A percentile compares a stretch with the other conserved stretches of the same genome.
These are phyloP conservation scores for Aptenodytes patagonicus DNA, from an alignment of 2,113 vertebrate genomes.

Conservation along the genomic window DNA sequence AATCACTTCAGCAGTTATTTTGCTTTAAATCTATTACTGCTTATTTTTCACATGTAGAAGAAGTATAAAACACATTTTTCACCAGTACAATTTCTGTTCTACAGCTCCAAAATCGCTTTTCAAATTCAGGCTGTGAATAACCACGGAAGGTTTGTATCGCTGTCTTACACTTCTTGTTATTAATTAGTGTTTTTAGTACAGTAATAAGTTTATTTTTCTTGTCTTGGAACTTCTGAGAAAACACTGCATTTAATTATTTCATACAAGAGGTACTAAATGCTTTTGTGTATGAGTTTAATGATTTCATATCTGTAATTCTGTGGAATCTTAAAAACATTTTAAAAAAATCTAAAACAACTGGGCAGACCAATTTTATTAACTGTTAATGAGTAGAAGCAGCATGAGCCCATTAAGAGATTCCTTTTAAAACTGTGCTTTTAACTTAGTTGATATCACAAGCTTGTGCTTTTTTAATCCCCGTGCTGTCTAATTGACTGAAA, in stretches of 20 bases:
- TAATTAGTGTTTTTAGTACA: not conserved
- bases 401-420: not conserved
- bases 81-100: not conserved
- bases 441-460: not conserved
- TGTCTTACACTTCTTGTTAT: not conserved
- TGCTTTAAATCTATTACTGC: not conserved
- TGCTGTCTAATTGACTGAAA: not conserved
- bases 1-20: not conserved
- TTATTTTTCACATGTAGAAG: not conserved
- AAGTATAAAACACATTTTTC: not conserved
- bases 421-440: not conserved
- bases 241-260: not conserved
- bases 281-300: not conserved
- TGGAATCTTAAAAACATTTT: not conserved
- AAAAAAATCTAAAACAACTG: not conserved
- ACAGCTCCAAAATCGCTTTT: constrained; percentile 86
- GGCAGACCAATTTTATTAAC: not conserved
- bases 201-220: not conserved
- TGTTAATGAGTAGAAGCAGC: not conserved
- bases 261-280: not conserved
- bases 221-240: not conserved
- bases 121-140: constrained; percentile 92
- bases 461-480: not conserved
- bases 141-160: constrained; percentile 82
- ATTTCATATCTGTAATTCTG: not conserved